Evolutionary conservation across 2,888 invertebrate species (phyloP).

Genomic region (Nephrotoma appendiculata): DNA sequence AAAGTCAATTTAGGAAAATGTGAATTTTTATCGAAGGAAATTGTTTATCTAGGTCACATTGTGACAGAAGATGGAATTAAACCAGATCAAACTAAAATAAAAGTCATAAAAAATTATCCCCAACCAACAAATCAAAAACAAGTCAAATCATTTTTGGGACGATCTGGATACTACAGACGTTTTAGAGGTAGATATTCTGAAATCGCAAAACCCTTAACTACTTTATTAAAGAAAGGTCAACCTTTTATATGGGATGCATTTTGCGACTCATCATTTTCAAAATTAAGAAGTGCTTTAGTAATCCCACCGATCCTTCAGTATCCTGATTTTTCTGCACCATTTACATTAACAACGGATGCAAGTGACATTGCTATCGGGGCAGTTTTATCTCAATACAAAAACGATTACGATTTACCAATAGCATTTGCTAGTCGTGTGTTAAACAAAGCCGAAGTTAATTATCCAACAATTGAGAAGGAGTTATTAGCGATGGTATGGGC

Average conservation of each 20-base stretch:
- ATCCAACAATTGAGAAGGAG: constrained; percentile 10
- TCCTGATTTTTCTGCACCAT: constrained; percentile 17
- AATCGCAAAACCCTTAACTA: no score
- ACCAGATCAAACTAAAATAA: constrained; percentile 16
- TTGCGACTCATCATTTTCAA: not conserved
- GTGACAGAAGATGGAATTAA: constrained; percentile 7
- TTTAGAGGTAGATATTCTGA: constrained; percentile 15
- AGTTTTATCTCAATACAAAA: constrained; percentile 14
- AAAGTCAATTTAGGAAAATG: no score
- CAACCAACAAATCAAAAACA: constrained; percentile 11
- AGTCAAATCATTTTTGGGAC: constrained; percentile 19
- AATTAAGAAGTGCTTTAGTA: no score
- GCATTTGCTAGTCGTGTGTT: constrained; percentile 13
- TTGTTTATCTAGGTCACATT: no score
- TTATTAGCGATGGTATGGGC: constrained; percentile 11
- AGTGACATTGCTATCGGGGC: constrained; percentile 1
- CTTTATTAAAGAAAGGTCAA: not conserved
- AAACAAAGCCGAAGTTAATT: constrained; percentile 14
- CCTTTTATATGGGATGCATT: not conserved
- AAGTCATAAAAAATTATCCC: constrained; percentile 14
- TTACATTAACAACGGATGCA: constrained; percentile 19
- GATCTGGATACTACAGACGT: constrained; percentile 21
- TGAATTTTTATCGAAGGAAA: no score
- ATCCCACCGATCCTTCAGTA: constrained; percentile 10
- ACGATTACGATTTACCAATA: no score